Percentiles rank a stretch among this genome's conserved stretches.
phyloP scores from a whole-genome alignment of 2,113 vertebrate genomes.

The Galeopterus variegatus region DNA sequence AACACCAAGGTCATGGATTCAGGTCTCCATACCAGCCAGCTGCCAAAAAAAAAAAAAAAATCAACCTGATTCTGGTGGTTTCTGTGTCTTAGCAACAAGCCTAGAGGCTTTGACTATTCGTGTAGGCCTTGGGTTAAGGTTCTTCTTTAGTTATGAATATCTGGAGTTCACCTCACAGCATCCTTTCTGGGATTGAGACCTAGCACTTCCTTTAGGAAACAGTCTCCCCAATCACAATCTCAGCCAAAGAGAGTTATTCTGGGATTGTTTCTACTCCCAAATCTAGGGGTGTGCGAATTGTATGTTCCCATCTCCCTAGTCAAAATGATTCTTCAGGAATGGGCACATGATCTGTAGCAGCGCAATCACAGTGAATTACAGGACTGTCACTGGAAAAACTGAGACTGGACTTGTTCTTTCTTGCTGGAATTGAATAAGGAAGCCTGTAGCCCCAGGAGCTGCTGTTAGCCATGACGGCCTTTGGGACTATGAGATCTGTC shows the following conservation, averaged over 20 bases:
- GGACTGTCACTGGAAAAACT: neutral
- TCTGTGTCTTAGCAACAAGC: conserved; percentile 30
- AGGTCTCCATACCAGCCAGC: too few species aligned
- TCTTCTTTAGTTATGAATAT: neutral
- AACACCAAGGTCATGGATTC: too few species aligned
- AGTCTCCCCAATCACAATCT: neutral
- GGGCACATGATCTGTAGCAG: neutral
- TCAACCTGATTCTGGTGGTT: conserved; percentile 19
- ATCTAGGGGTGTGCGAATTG: neutral
- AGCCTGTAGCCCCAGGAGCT: neutral
- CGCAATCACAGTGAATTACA: neutral
- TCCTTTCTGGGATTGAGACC: neutral
- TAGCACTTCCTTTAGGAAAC: conserved; percentile 25
- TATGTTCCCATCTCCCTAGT: neutral
- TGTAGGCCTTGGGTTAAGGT: neutral
- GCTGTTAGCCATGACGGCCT: neutral
- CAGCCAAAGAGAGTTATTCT: neutral
- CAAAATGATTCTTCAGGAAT: neutral
- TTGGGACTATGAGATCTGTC: neutral
- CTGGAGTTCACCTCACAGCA: neutral
- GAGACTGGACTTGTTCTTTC: neutral
- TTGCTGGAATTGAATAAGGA: neutral
- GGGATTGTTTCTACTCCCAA: neutral
- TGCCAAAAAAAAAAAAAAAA: too few species aligned
- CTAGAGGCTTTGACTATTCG: neutral